These are phyloP conservation scores for Urocitellus parryii DNA, from an alignment of 2,113 vertebrate genomes.

Conservation along the genomic window DNA sequence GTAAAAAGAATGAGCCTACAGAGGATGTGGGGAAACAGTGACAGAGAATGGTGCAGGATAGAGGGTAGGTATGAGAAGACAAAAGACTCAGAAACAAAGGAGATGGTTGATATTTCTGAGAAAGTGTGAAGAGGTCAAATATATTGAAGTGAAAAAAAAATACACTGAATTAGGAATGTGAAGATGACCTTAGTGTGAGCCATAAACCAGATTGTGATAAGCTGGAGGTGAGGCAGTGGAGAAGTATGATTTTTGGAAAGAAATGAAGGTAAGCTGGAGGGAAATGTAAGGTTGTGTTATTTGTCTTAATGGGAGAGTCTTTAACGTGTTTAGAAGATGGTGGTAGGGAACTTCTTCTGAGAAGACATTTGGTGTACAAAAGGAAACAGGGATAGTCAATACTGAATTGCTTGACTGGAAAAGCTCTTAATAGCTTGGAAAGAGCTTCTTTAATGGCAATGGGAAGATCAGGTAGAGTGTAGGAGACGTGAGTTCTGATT, in stretches of 20 bases:
- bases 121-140: not conserved
- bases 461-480: not conserved
- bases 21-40: not conserved
- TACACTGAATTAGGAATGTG: not conserved
- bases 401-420: not conserved
- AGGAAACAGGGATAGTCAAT: not conserved
- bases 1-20: not conserved
- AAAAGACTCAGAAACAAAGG: not conserved
- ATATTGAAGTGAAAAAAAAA: not conserved
- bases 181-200: not conserved
- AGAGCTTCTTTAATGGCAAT: not conserved
- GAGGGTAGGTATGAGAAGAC: not conserved
- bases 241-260: not conserved
- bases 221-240: not conserved
- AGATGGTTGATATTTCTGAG: not conserved
- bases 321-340: not conserved
- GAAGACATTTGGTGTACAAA: not conserved
- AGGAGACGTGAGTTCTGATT: not conserved
- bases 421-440: not conserved
- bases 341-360: not conserved
- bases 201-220: conserved; percentile 16
- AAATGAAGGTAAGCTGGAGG: not conserved
- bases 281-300: not conserved
- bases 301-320: conserved; percentile 15
- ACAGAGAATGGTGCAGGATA: not conserved